Evolutionary conservation across 2,113 vertebrate species (phyloP).

Genomic region (Tachuris rubrigastra): DNA sequence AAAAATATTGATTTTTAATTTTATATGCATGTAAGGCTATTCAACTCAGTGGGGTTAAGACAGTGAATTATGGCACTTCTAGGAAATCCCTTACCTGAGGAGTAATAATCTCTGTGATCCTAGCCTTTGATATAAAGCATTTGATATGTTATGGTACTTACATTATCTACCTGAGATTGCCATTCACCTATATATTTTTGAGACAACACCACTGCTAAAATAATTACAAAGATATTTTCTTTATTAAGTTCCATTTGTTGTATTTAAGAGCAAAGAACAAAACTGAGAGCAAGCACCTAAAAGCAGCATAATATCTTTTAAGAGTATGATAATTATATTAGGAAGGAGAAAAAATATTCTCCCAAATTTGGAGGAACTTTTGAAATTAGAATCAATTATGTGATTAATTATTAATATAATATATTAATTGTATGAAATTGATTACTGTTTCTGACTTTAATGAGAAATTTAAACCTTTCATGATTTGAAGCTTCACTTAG

Average conservation of each 20-base stretch:
- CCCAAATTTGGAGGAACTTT: neutral
- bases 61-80: neutral
- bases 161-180: neutral
- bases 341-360: neutral
- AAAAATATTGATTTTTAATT: neutral
- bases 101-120: neutral
- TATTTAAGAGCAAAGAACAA: neutral
- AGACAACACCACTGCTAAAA: neutral
- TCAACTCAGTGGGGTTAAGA: neutral
- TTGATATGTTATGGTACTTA: neutral
- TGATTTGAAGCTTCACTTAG: neutral
- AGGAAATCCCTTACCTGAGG: neutral
- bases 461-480: neutral
- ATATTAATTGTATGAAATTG: neutral
- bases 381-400: neutral
- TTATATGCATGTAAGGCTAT: neutral
- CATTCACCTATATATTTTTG: neutral
- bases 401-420: neutral
- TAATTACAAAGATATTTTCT: neutral
- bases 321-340: neutral
- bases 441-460: neutral
- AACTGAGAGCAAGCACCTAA: neutral
- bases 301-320: neutral
- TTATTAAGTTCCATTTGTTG: neutral
- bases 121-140: neutral